phyloP scores from a whole-genome alignment of 1,140 invertebrate genomes.

The Trichoplusia ni region DNA sequence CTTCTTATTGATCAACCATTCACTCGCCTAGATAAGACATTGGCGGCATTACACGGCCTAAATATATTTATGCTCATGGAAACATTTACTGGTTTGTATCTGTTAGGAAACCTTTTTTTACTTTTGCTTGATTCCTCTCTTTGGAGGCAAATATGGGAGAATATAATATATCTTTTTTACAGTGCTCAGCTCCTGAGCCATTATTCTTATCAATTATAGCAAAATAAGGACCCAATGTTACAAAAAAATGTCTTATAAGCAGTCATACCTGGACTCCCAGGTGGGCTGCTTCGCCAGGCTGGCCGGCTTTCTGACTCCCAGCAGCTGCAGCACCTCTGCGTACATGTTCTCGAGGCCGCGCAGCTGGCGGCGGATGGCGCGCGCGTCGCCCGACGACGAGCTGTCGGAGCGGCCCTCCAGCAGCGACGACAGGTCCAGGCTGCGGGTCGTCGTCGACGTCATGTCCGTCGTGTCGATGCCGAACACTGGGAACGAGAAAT shows the following conservation, averaged over 20 bases:
- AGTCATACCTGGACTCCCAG: constrained; percentile 82
- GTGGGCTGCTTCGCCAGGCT: constrained; percentile 79
- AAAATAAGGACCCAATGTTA: not conserved
- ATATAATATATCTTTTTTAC: too few species aligned
- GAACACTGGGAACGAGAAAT: constrained; percentile 82
- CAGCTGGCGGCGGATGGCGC: constrained; percentile 90
- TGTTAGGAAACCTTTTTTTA: too few species aligned
- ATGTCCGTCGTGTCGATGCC: constrained; percentile 88
- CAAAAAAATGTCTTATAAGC: not conserved
- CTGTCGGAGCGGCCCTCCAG: constrained; percentile 87
- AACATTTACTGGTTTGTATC: too few species aligned
- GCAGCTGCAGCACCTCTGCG: constrained; percentile 89
- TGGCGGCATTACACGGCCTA: too few species aligned
- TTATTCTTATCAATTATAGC: too few species aligned
- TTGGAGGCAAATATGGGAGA: too few species aligned
- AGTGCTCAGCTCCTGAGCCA: too few species aligned
- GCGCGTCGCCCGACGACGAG: constrained; percentile 88
- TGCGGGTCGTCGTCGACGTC: constrained; percentile 88
- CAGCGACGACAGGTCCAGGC: constrained; percentile 91
- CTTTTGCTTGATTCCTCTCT: too few species aligned
- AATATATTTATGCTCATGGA: too few species aligned
- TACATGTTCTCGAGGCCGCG: constrained; percentile 95
- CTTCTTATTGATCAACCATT: too few species aligned
- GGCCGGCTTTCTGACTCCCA: constrained; percentile 86
- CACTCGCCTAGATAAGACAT: too few species aligned